These are phyloP conservation scores for Limonius californicus DNA, from an alignment of 1,140 invertebrate genomes.

Conservation along the genomic window DNA sequence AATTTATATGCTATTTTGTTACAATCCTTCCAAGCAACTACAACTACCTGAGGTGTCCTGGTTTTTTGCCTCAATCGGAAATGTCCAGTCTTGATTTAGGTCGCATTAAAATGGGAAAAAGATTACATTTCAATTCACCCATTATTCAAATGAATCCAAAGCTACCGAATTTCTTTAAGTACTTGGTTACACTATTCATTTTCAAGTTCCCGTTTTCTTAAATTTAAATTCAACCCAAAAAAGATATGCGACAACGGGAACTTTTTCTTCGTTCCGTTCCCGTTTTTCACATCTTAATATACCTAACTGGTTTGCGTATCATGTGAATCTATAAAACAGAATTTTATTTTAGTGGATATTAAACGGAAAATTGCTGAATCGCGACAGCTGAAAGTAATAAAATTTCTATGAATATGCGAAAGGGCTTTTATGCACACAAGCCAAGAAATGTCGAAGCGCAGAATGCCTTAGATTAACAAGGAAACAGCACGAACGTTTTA, in stretches of 20 bases:
- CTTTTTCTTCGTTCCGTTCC: too few species aligned
- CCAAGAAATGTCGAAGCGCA: not conserved
- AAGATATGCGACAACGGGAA: too few species aligned
- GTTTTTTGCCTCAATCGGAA: constrained; percentile 28
- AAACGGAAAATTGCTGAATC: constrained; percentile 11
- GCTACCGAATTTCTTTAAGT: too few species aligned
- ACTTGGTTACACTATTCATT: not conserved
- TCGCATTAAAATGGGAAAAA: constrained; percentile 30
- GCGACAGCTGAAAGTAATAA: constrained; percentile 1
- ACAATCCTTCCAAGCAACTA: constrained; percentile 23
- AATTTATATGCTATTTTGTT: constrained; percentile 35
- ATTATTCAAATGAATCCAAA: constrained; percentile 3
- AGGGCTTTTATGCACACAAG: not conserved
- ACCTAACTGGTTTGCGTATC: not conserved
- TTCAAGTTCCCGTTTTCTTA: not conserved
- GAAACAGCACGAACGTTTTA: too few species aligned
- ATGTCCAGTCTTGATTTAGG: constrained; percentile 35
- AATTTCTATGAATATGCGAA: constrained; percentile 14
- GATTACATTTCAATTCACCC: constrained; percentile 34
- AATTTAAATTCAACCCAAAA: too few species aligned
- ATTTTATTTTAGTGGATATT: constrained; percentile 13
- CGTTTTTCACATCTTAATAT: not conserved
- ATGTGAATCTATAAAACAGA: not conserved
- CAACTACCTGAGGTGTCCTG: not conserved
- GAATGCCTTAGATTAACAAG: too few species aligned